Conservation (phyloP, 2,888 invertebrate species). For the Bembecia ichneumoniformis region DNA sequence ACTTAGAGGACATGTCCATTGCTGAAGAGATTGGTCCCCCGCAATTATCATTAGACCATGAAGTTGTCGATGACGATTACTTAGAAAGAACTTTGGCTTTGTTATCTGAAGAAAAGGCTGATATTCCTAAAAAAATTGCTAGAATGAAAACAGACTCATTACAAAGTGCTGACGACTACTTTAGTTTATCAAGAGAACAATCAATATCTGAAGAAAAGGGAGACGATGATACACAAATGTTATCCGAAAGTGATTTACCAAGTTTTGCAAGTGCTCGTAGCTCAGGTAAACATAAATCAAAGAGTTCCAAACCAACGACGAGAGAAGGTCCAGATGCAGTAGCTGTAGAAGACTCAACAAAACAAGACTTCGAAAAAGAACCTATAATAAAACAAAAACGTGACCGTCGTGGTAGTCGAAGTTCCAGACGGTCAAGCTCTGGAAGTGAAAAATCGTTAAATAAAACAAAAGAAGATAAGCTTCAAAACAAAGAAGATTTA, state of each 20-base stretch:
- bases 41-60: constrained; percentile 63
- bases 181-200: constrained; percentile 74
- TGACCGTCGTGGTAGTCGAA: constrained; percentile 54
- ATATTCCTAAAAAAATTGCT: constrained; percentile 70
- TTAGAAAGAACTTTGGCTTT: constrained; percentile 60
- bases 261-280: constrained; percentile 78
- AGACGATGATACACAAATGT: constrained; percentile 72
- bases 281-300: constrained; percentile 58
- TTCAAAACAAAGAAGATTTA: constrained; percentile 9
- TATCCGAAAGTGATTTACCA: constrained; percentile 74
- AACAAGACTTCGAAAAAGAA: constrained; percentile 19
- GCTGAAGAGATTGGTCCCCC: constrained; percentile 77
- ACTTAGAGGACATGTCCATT: constrained; percentile 87
- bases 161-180: constrained; percentile 75
- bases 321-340: constrained; percentile 44
- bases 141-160: constrained; percentile 78
- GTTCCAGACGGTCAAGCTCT: constrained; percentile 54
- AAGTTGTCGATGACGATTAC: constrained; percentile 69
- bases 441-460: constrained; percentile 63
- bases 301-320: constrained; percentile 38
- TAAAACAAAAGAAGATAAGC: constrained; percentile 42
- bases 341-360: constrained; percentile 37
- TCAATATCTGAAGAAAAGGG: constrained; percentile 74
- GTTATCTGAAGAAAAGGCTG: constrained; percentile 66
- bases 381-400: constrained; percentile 29